Conservation (phyloP, 2,888 invertebrate genomes). For the Acanthosoma haemorrhoidale region DNA sequence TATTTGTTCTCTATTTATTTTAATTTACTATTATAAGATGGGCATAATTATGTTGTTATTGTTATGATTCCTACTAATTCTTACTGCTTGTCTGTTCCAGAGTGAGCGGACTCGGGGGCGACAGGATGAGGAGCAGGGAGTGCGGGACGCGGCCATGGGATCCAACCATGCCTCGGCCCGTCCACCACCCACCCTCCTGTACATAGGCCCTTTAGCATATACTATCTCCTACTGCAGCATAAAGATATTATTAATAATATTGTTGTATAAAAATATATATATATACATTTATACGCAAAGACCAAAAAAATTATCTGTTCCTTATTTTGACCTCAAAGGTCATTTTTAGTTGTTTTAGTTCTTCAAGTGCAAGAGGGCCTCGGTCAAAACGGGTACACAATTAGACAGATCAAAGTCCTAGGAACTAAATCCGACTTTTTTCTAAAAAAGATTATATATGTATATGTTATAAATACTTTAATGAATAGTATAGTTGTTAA, state of each 20-base stretch:
- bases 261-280: neutral
- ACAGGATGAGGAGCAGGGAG: neutral
- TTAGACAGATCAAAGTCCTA: slow-evolving; percentile 11
- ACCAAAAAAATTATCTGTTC: neutral
- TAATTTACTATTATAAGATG: no score
- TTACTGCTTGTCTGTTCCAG: no score
- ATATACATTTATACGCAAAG: neutral
- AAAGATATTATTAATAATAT: neutral
- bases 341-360: slow-evolving; percentile 36
- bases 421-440: neutral
- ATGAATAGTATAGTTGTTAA: neutral
- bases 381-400: slow-evolving; percentile 40
- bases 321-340: neutral
- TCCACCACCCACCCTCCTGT: neutral
- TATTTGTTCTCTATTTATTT: no score
- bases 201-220: neutral
- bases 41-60: no score
- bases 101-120: no score
- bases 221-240: no score
- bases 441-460: no score
- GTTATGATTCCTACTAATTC: no score
- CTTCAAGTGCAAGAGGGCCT: slow-evolving; percentile 39
- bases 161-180: neutral
- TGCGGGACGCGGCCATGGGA: neutral
- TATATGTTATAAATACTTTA: neutral